Conservation (phyloP, 2,888 invertebrate species). For the Drosophila suboccidentalis region DNA sequence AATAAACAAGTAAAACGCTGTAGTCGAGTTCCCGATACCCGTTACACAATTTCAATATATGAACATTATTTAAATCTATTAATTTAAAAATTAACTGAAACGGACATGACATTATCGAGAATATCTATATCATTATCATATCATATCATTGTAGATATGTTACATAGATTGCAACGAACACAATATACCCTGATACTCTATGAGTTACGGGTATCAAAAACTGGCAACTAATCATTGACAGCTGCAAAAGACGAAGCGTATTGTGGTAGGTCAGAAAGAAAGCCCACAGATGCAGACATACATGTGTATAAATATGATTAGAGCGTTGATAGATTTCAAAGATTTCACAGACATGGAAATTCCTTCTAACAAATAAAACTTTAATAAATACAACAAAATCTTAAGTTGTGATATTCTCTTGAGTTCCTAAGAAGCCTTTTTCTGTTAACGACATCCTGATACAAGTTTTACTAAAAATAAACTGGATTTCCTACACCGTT, state of each 20-base stretch:
- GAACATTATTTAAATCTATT: neutral
- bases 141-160: too few relatives aligned
- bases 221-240: neutral
- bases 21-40: neutral
- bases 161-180: neutral
- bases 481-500: conserved; percentile 11
- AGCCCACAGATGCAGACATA: neutral
- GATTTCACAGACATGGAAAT: neutral
- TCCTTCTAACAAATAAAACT: too few relatives aligned
- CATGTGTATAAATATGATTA: neutral
- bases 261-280: conserved; percentile 41
- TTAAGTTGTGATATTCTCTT: too few relatives aligned
- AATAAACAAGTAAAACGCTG: neutral
- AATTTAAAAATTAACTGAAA: neutral
- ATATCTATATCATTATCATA: too few relatives aligned
- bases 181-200: neutral
- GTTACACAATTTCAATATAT: neutral
- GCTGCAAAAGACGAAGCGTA: conserved; percentile 1
- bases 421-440: neutral
- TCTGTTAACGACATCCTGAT: conserved; percentile 1
- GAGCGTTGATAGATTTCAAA: neutral
- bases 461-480: conserved; percentile 25
- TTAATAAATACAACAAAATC: too few relatives aligned
- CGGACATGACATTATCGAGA: too few relatives aligned
- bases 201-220: neutral